Evolutionary conservation across 2,888 invertebrate genomes (phyloP).

Genomic region (Trissonchulus sp.): DNA sequence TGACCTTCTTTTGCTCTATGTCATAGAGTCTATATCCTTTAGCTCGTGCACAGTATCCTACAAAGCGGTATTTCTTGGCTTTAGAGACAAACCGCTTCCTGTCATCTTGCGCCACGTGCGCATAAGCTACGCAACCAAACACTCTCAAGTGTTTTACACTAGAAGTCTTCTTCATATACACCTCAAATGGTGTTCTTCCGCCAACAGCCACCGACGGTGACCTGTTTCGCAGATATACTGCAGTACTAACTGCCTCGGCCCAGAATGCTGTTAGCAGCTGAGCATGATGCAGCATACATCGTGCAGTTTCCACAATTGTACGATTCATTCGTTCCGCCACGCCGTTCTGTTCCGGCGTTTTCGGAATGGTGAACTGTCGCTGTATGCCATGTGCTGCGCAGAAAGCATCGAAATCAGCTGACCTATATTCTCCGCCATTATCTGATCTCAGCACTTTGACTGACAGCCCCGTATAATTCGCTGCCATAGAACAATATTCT

Average conservation of each 20-base stretch:
- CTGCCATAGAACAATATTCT: background rate
- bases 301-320: conserved; percentile 37
- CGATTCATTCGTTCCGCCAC: too few relatives aligned
- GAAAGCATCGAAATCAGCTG: conserved; percentile 31
- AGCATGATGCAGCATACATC: conserved; percentile 34
- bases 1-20: too few relatives aligned
- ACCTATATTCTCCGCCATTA: too few relatives aligned
- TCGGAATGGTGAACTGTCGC: conserved; percentile 34
- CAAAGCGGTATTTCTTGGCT: too few relatives aligned
- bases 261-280: conserved; percentile 35
- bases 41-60: too few relatives aligned
- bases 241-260: conserved; percentile 36
- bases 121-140: conserved; percentile 33
- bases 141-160: conserved; percentile 32
- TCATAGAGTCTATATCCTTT: too few relatives aligned
- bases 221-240: conserved; percentile 39
- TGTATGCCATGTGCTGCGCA: conserved; percentile 34
- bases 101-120: conserved; percentile 29
- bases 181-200: conserved; percentile 38
- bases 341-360: too few relatives aligned
- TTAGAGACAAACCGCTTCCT: too few relatives aligned
- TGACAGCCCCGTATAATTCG: conserved; percentile 19
- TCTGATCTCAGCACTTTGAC: too few relatives aligned
- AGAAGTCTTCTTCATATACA: conserved; percentile 31
- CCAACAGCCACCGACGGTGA: conserved; percentile 24